phyloP scores from a whole-genome alignment of 2,113 vertebrate genomes.

The Archilochus colubris region DNA sequence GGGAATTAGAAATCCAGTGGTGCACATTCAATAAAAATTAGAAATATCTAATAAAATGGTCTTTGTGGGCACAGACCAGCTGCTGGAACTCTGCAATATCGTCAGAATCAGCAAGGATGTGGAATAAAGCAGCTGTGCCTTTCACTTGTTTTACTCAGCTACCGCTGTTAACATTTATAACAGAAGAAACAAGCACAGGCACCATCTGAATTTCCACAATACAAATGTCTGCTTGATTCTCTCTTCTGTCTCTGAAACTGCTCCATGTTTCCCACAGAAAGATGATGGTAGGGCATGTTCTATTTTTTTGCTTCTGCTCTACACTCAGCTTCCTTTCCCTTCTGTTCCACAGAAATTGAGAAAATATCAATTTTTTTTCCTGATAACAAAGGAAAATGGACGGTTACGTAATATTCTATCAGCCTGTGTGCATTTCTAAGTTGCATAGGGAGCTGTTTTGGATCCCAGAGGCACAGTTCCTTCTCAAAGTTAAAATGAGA shows the following conservation, averaged over 20 bases:
- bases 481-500: constrained; percentile 7
- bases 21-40: constrained; percentile 70
- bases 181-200: constrained; percentile 37
- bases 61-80: constrained; percentile 74
- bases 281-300: neutral
- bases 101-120: constrained; percentile 72
- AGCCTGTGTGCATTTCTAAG: neutral
- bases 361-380: neutral
- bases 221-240: neutral
- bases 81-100: constrained; percentile 62
- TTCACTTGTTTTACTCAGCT: constrained; percentile 56
- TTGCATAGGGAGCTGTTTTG: neutral
- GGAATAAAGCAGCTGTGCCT: constrained; percentile 76
- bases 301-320: neutral
- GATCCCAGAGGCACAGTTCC: neutral
- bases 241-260: neutral
- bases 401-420: neutral
- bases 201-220: constrained; percentile 12
- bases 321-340: neutral
- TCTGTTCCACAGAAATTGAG: neutral
- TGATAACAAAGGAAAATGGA: neutral
- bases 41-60: constrained; percentile 73
- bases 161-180: constrained; percentile 47
- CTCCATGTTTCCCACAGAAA: neutral
- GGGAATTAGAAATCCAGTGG: constrained; percentile 63